phyloP scores from a whole-genome alignment of 2,113 vertebrate genomes.

The Labeo rohita region DNA sequence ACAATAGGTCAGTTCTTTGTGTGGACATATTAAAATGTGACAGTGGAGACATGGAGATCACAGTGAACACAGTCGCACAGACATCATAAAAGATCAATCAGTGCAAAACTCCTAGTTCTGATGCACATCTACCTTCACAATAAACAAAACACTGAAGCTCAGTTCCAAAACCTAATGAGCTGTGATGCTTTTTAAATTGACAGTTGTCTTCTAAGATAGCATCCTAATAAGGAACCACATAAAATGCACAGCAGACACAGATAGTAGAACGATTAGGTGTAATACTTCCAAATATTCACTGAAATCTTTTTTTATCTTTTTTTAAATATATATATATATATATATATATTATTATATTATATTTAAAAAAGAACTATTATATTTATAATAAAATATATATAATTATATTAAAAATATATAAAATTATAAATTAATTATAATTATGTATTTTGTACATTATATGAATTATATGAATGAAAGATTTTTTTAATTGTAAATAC shows the following conservation, averaged over 20 bases:
- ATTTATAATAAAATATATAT: too few relatives aligned
- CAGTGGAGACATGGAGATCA: constrained; percentile 19
- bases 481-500: too few relatives aligned
- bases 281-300: too few relatives aligned
- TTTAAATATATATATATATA: too few relatives aligned
- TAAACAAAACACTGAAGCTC: background rate
- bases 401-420: too few relatives aligned
- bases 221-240: background rate
- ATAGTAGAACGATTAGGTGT: background rate
- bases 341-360: too few relatives aligned
- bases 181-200: background rate
- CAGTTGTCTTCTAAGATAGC: background rate
- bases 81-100: constrained; percentile 17
- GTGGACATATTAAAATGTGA: constrained; percentile 14
- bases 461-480: too few relatives aligned
- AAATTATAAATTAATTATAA: too few relatives aligned
- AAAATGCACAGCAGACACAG: background rate
- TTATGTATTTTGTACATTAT: too few relatives aligned
- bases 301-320: too few relatives aligned
- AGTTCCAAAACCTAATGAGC: background rate
- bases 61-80: background rate
- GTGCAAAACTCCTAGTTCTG: background rate
- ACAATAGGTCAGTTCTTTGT: constrained; percentile 44
- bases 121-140: background rate
- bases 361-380: too few relatives aligned